Percentiles rank a stretch among this genome's conserved stretches.
These are phyloP conservation scores for Decapterus maruadsi DNA, from an alignment of 2,797 vertebrate genomes.

Conservation along the genomic window DNA sequence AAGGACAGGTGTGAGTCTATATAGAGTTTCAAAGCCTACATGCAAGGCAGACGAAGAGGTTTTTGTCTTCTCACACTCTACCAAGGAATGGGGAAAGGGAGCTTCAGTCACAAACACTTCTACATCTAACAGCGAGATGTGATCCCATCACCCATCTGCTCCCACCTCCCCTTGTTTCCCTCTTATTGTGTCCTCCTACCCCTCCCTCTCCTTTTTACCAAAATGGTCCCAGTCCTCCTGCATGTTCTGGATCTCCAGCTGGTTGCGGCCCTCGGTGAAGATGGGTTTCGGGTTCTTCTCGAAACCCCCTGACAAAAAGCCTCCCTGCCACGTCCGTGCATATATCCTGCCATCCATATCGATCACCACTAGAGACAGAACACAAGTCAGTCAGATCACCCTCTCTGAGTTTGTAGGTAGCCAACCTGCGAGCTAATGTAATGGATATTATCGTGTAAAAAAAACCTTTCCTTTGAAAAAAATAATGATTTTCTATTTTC, in stretches of 20 bases:
- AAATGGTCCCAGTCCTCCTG: conserved; percentile 99
- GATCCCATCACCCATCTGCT: too few relatives aligned
- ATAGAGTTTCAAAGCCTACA: too few relatives aligned
- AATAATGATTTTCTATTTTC: background rate
- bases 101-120: too few relatives aligned
- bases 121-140: too few relatives aligned
- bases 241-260: conserved; percentile 97
- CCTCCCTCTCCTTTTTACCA: conserved; percentile 81
- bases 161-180: too few relatives aligned
- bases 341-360: conserved; percentile 98
- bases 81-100: too few relatives aligned
- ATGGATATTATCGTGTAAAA: background rate
- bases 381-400: conserved; percentile 18
- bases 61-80: too few relatives aligned
- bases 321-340: conserved; percentile 93
- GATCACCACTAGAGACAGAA: conserved; percentile 86
- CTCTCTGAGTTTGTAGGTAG: background rate
- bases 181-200: background rate
- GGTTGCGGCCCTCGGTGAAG: conserved; percentile 97
- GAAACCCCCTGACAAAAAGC: conserved; percentile 95
- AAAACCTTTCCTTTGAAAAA: background rate
- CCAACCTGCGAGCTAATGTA: background rate
- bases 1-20: conserved; percentile 28
- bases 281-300: conserved; percentile 99
- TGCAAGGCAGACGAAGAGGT: too few relatives aligned